phyloP scores from a whole-genome alignment of 2,797 vertebrate species.

The Selene dorsalis region DNA sequence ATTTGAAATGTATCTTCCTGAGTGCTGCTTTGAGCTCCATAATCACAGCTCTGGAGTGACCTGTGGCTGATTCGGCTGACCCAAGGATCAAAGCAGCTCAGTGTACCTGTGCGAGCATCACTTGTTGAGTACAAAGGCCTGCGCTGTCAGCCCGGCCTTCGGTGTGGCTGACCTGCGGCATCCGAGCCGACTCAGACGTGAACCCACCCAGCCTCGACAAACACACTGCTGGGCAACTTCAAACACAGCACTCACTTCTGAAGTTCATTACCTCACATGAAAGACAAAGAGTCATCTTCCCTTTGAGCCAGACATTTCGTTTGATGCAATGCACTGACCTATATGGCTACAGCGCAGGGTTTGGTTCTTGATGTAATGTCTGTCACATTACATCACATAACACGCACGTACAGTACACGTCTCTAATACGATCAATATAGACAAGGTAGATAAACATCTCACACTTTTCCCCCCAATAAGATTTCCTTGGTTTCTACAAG shows the following conservation, averaged over 20 bases:
- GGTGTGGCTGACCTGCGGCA: conserved; percentile 57
- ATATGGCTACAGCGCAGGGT: conserved; percentile 22
- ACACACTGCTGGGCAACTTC: conserved; percentile 74
- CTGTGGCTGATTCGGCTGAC: conserved; percentile 60
- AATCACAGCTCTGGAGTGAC: conserved; percentile 59
- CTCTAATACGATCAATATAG: not conserved
- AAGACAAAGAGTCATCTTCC: conserved; percentile 67
- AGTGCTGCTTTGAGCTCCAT: conserved; percentile 42
- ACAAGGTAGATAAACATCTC: no score
- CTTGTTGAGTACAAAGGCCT: conserved; percentile 76
- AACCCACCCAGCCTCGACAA: conserved; percentile 68
- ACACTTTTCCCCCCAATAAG: no score
- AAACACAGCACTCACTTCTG: conserved; percentile 59
- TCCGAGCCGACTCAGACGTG: conserved; percentile 47
- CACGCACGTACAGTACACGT: not conserved
- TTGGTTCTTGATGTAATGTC: conserved; percentile 15
- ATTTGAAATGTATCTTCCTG: not conserved
- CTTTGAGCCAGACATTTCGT: conserved; percentile 57
- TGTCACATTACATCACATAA: conserved; percentile 11
- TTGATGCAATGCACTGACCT: conserved; percentile 77
- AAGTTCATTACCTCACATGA: conserved; percentile 81
- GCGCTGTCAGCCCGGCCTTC: conserved; percentile 57
- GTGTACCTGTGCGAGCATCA: conserved; percentile 72
- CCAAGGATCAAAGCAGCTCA: conserved; percentile 73
- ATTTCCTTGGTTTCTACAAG: no score